Conservation (phyloP, 2,888 invertebrate species). For the Aricia artaxerxes region DNA sequence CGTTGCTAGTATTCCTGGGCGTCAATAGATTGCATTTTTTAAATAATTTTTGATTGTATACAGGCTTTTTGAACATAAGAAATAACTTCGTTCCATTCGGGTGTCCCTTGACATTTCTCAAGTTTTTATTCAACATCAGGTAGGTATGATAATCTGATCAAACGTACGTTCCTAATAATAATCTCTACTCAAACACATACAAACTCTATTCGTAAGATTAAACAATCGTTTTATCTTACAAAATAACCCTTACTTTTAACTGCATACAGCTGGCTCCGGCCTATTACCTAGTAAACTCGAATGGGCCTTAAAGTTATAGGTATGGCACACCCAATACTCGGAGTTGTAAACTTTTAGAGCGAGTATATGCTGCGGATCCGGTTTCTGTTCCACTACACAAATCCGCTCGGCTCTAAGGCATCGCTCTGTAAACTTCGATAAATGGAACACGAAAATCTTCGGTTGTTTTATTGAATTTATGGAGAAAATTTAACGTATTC, state of each 20-base stretch:
- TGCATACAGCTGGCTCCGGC: background rate
- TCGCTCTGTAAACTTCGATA: slow-evolving; percentile 27
- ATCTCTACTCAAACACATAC: background rate
- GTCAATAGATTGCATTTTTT: too few species aligned
- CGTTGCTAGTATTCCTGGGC: too few species aligned
- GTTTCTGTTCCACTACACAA: slow-evolving; percentile 31
- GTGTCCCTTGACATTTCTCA: too few species aligned
- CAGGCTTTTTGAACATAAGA: too few species aligned
- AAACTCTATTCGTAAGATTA: background rate
- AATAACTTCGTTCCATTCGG: too few species aligned
- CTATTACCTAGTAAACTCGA: slow-evolving; percentile 12
- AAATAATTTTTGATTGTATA: too few species aligned
- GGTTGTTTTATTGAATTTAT: slow-evolving; percentile 22
- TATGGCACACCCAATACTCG: slow-evolving; percentile 18
- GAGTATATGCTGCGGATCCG: slow-evolving; percentile 10
- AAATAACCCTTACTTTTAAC: slow-evolving; percentile 12
- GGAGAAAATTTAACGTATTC: background rate
- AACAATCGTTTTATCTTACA: slow-evolving; percentile 22
- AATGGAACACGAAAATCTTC: slow-evolving; percentile 21
- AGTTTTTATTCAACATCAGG: too few species aligned
- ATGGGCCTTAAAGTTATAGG: slow-evolving; percentile 3
- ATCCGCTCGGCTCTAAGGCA: slow-evolving; percentile 16
- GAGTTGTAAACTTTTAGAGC: slow-evolving; percentile 21
- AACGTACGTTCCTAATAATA: too few species aligned
- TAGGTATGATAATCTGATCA: too few species aligned